phyloP scores from a whole-genome alignment of 2,797 vertebrate genomes.

The Zalophus californianus region DNA sequence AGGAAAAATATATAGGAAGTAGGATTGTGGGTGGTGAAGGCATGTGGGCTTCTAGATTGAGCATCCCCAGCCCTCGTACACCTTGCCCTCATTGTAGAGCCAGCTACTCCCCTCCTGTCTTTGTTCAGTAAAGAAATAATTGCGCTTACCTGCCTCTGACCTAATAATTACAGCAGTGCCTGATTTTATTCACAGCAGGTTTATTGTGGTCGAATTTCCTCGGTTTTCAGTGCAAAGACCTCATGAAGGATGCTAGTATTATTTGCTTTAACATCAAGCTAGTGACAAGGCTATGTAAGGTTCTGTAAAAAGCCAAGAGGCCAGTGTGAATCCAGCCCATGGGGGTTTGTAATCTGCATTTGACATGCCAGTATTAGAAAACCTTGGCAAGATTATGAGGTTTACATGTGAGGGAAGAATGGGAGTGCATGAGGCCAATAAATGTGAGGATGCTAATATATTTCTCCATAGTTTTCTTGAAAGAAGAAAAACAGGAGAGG shows the following conservation, averaged over 20 bases:
- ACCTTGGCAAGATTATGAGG: slow-evolving; percentile 57
- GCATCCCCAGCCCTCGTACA: neutral
- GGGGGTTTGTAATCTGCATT: slow-evolving; percentile 60
- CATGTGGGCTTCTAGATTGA: neutral
- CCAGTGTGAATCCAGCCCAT: slow-evolving; percentile 67
- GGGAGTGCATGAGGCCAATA: neutral
- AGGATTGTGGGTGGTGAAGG: neutral
- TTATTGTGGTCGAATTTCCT: slow-evolving; percentile 60
- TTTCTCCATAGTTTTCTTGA: slow-evolving; percentile 38
- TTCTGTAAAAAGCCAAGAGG: slow-evolving; percentile 69
- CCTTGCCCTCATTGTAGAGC: slow-evolving; percentile 22
- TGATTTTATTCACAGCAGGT: slow-evolving; percentile 78
- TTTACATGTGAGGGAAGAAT: slow-evolving; percentile 34
- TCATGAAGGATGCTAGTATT: slow-evolving; percentile 64
- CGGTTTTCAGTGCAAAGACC: slow-evolving; percentile 52
- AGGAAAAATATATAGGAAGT: neutral
- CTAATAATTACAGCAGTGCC: slow-evolving; percentile 67
- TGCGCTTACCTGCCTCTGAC: slow-evolving; percentile 70
- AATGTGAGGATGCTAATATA: slow-evolving; percentile 45
- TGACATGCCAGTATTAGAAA: slow-evolving; percentile 61
- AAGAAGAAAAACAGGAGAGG: neutral
- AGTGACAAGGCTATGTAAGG: slow-evolving; percentile 63
- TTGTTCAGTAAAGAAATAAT: slow-evolving; percentile 77
- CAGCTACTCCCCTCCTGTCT: slow-evolving; percentile 55
- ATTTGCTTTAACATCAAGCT: slow-evolving; percentile 73